Evolutionary conservation across 30 jellyfish, hydroid and myxozoan genomes (phyloP).

Genomic region (Turritopsis rubra): DNA sequence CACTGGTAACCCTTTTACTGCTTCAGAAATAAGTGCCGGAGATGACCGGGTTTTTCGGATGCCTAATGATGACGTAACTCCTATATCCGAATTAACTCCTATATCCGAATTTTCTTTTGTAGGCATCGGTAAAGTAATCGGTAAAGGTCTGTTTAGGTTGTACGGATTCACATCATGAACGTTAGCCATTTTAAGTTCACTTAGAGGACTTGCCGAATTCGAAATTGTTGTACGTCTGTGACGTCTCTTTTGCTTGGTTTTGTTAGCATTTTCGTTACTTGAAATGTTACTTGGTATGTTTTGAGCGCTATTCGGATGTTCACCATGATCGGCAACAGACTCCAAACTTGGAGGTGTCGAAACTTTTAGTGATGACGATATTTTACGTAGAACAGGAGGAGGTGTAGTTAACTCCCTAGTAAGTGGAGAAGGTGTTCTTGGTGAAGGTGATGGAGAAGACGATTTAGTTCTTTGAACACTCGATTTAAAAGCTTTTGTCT

Average conservation of each 20-base stretch:
- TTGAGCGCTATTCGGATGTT: conserved; percentile 3
- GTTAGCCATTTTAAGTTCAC: conserved; percentile 15
- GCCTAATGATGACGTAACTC: background rate
- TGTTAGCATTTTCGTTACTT: background rate
- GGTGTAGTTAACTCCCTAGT: conserved; percentile 7
- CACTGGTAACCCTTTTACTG: conserved; percentile 60
- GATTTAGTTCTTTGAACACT: conserved; percentile 12
- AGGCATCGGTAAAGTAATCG: background rate
- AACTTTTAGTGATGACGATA: conserved; percentile 22
- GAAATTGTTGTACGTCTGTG: conserved; percentile 38
- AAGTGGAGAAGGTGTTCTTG: conserved; percentile 42
- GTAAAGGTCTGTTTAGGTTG: background rate
- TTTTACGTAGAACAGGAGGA: conserved; percentile 20
- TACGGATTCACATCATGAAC: background rate
- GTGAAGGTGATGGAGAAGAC: conserved; percentile 31
- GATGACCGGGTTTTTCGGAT: conserved; percentile 58
- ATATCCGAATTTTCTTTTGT: background rate
- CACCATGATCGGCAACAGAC: conserved; percentile 36
- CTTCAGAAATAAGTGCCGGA: conserved; percentile 80
- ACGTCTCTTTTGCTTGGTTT: conserved; percentile 1
- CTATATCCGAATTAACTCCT: background rate
- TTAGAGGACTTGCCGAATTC: conserved; percentile 11
- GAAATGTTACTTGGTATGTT: background rate
- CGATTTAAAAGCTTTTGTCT: background rate
- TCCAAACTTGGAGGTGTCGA: conserved; percentile 38